Evolutionary conservation across 1,140 invertebrate species (phyloP), one percentile per base, ranked within the genome.

Genomic region (Drosophila tani): DNA sequence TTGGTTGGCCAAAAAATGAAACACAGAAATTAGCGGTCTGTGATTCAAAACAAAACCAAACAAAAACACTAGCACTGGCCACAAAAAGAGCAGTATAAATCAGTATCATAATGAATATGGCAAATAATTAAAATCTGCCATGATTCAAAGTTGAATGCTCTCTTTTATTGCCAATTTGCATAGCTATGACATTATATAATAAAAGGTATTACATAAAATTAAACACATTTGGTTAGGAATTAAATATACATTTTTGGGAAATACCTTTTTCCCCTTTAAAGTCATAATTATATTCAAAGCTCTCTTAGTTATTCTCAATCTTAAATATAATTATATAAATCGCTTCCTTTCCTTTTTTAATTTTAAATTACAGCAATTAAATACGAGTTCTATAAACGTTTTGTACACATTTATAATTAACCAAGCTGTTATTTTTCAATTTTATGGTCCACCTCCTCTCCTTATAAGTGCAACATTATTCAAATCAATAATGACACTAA

Each of bases 1-100:
- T 86, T 73, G 81, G 35, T 46, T 75, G 17, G 46, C 82, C 64
- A 82, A 79, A 86, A 81, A 68, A 58, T 62, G 64, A 62, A 49
- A 47, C 57, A 45, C 75, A 47, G 57, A 66, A 46, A 65, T 73
- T 73, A 76, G 50, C 40, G 60, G 70, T 66, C 53, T 53, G 63
- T 69, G 62, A 67, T 41, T 40, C 55, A 55, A 50, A 62, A 63
- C 43, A 15, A 62, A 35, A 63, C 43, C 9, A 62, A 35, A 11
- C 32, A 35, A 78, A 67, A 17, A 29, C 49, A 24, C 67, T 46
- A 62, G 53, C 62, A 65, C 32, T 57, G 32, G 38, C 53, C 49
- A 55, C 45, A 41, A n/a, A 81, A 64, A 68, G 64, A 73, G 38
- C 51, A 55, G 46, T 64, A 68, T 45, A 67, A 75, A 57, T 58